Percentiles rank a stretch among this genome's conserved stretches.
Conservation (phyloP, 2,113 vertebrate species). For the Rafetus swinhoei region DNA sequence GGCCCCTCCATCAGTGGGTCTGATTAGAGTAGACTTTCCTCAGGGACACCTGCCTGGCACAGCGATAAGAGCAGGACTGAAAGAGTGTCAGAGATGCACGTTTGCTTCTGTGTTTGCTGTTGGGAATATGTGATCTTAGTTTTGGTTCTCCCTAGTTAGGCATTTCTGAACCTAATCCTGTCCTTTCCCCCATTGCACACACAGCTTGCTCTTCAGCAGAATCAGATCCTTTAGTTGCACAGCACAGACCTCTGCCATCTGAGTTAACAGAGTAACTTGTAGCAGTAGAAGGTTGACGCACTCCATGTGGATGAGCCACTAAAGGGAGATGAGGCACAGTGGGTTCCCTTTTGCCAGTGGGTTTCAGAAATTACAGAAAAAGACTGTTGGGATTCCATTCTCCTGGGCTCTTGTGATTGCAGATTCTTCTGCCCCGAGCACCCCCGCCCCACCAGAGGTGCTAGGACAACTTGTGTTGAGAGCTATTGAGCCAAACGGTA, state of each 20-base stretch:
- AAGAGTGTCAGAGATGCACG: constrained; percentile 5
- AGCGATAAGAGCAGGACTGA: background rate
- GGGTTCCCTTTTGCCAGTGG: background rate
- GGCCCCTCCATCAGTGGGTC: too few species aligned
- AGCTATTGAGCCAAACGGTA: too few species aligned
- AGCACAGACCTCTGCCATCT: background rate
- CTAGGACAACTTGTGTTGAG: too few species aligned
- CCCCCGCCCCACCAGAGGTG: too few species aligned
- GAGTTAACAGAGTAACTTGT: background rate
- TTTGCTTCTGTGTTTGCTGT: background rate
- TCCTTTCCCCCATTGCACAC: too few species aligned
- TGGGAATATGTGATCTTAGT: too few species aligned
- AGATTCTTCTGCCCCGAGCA: background rate
- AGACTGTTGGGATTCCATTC: too few species aligned
- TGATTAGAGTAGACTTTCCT: background rate
- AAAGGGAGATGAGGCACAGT: background rate
- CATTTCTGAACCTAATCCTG: too few species aligned
- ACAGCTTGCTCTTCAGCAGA: background rate
- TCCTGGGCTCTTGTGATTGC: background rate
- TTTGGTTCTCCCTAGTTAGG: too few species aligned
- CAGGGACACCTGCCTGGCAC: background rate
- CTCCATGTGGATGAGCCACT: background rate
- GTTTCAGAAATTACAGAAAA: background rate
- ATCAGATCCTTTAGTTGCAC: background rate
- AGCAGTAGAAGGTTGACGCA: background rate